Evolutionary conservation across 2,797 vertebrate genomes (phyloP).

Genomic region (Pyrocephalus nanus): DNA sequence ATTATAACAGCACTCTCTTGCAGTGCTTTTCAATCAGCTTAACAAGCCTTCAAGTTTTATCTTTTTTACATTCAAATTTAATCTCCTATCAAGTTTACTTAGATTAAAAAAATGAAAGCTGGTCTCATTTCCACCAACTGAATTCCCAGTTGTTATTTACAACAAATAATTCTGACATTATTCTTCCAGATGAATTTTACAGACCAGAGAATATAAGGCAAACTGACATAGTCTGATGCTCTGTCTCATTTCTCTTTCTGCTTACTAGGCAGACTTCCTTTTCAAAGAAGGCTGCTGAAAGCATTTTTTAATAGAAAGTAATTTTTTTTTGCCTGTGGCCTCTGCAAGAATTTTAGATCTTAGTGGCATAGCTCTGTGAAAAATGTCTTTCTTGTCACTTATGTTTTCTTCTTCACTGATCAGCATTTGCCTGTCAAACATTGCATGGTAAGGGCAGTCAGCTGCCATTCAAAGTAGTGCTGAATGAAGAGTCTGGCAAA

Average conservation of each 20-base stretch:
- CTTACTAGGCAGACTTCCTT: conserved; percentile 2
- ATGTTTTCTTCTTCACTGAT: background rate
- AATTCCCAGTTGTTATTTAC: conserved; percentile 7
- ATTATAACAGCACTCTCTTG: background rate
- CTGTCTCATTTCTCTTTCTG: background rate
- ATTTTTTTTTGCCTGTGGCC: background rate
- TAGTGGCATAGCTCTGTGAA: background rate
- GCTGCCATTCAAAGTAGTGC: background rate
- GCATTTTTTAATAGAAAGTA: background rate
- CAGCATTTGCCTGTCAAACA: background rate
- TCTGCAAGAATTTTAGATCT: background rate
- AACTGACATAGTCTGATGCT: background rate
- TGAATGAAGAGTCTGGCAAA: background rate
- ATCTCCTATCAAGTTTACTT: background rate
- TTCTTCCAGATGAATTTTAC: background rate
- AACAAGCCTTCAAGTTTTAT: conserved; percentile 1
- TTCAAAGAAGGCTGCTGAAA: background rate
- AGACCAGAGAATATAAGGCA: background rate
- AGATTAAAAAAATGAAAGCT: background rate
- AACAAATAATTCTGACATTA: background rate
- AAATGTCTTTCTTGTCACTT: background rate
- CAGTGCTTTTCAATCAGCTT: background rate
- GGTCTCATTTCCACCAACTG: conserved; percentile 9
- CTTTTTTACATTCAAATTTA: background rate
- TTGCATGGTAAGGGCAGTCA: background rate